Percentiles rank a stretch among this genome's conserved stretches.
Conservation (phyloP, 2,797 vertebrate species). For the Chanos chanos region DNA sequence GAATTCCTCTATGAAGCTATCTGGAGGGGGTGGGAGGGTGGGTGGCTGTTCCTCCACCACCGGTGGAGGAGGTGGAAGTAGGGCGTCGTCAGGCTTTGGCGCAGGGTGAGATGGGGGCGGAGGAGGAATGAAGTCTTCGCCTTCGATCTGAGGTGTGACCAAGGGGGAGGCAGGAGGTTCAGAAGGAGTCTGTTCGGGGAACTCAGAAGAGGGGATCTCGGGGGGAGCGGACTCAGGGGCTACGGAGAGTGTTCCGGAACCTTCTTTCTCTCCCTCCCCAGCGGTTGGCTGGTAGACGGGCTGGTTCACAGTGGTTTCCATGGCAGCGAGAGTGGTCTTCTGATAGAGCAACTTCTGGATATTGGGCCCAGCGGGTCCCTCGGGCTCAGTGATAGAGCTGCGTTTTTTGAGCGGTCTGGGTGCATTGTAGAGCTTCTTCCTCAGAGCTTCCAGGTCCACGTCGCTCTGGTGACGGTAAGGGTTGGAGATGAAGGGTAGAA, state of each 20-base stretch:
- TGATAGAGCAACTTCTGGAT: conserved; percentile 98
- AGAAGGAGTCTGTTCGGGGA: not conserved
- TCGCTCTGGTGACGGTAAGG: conserved; percentile 96
- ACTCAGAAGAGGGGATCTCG: conserved; percentile 52
- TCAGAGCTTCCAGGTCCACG: conserved; percentile 87
- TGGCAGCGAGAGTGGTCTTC: conserved; percentile 91
- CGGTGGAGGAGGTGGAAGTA: conserved; percentile 59
- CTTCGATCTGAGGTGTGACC: conserved; percentile 24
- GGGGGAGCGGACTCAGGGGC: conserved; percentile 40
- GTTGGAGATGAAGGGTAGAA: conserved; percentile 92
- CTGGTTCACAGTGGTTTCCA: conserved; percentile 80
- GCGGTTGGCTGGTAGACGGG: conserved; percentile 66
- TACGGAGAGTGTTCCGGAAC: not conserved
- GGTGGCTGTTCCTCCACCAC: conserved; percentile 59
- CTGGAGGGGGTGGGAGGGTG: conserved; percentile 63
- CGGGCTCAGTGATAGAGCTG: conserved; percentile 97
- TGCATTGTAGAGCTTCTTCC: conserved; percentile 90
- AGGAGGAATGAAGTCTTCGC: conserved; percentile 65
- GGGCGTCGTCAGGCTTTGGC: conserved; percentile 64
- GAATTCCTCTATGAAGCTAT: conserved; percentile 88
- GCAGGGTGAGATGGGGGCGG: conserved; percentile 71
- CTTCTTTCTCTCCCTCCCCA: conserved; percentile 55
- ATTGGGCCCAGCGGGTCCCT: conserved; percentile 92
- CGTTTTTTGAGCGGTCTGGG: conserved; percentile 93
- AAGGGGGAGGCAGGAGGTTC: conserved; percentile 43